Evolutionary conservation across 2,888 invertebrate genomes (phyloP).

Genomic region (Volucella bombylans): DNA sequence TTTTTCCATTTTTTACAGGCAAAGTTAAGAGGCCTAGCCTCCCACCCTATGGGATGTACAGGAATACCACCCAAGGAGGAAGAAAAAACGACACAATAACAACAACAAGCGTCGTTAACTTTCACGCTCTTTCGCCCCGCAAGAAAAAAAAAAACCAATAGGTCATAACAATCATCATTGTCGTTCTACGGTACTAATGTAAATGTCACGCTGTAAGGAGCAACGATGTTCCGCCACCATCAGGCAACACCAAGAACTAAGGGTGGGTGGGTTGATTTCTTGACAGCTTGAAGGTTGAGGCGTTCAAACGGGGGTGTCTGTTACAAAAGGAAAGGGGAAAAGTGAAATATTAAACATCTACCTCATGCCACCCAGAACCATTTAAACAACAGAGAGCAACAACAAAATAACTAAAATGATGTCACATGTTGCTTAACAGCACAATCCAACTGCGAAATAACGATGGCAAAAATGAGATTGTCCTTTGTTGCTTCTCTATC

Average conservation of each 20-base stretch:
- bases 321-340: conserved; percentile 3
- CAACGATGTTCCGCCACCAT: conserved; percentile 25
- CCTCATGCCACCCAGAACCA: conserved; percentile 4
- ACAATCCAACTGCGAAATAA: conserved; percentile 67
- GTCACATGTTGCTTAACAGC: conserved; percentile 72
- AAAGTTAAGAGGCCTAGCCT: conserved; percentile 4
- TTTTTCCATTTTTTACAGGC: not conserved
- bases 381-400: conserved; percentile 20
- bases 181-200: conserved; percentile 66
- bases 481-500: conserved; percentile 28
- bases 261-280: conserved; percentile 17
- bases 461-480: conserved; percentile 41
- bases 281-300: not conserved
- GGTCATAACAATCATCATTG: conserved; percentile 70
- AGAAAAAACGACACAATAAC: conserved; percentile 35
- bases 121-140: conserved; percentile 56
- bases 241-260: not conserved
- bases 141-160: conserved; percentile 53
- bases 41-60: conserved; percentile 9
- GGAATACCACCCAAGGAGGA: conserved; percentile 2
- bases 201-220: conserved; percentile 66
- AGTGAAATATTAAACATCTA: conserved; percentile 13
- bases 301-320: not conserved
- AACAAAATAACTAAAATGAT: conserved; percentile 62
- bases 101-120: conserved; percentile 52